phyloP scores from a whole-genome alignment of 2,888 invertebrate genomes.

The Sinohyriopsis cumingii region DNA sequence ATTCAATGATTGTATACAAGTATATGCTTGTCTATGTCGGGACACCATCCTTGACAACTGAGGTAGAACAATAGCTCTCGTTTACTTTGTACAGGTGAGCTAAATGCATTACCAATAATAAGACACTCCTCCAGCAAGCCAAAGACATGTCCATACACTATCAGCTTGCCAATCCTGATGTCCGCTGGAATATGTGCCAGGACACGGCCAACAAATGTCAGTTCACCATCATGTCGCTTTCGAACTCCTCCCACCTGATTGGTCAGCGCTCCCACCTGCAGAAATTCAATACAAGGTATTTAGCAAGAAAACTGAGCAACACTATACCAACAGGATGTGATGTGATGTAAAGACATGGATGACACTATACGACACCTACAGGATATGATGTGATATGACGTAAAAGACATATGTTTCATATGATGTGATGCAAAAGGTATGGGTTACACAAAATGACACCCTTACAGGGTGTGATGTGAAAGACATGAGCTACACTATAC shows the following conservation, averaged over 20 bases:
- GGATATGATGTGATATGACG: too few species aligned
- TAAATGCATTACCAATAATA: background rate
- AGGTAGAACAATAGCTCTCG: too few species aligned
- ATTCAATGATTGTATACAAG: too few species aligned
- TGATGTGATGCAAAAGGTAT: too few species aligned
- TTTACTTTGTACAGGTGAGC: too few species aligned
- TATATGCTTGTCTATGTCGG: too few species aligned
- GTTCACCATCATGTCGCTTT: conserved; percentile 82
- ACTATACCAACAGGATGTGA: background rate
- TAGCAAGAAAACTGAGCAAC: background rate
- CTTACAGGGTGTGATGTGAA: too few species aligned
- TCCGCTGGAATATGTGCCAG: conserved; percentile 89
- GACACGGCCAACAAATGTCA: conserved; percentile 88
- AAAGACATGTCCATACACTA: conserved; percentile 89
- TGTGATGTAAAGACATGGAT: background rate
- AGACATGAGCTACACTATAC: too few species aligned
- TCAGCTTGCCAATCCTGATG: conserved; percentile 85
- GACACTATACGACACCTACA: too few species aligned
- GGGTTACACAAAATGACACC: too few species aligned
- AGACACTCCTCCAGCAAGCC: conserved; percentile 88
- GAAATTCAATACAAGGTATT: background rate
- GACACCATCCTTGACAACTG: too few species aligned
- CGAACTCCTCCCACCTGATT: conserved; percentile 75
- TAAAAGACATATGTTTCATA: too few species aligned
- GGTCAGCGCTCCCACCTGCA: conserved; percentile 85